phyloP scores from a whole-genome alignment of 64 coral and sea anemone genomes.

The Porites lutea region DNA sequence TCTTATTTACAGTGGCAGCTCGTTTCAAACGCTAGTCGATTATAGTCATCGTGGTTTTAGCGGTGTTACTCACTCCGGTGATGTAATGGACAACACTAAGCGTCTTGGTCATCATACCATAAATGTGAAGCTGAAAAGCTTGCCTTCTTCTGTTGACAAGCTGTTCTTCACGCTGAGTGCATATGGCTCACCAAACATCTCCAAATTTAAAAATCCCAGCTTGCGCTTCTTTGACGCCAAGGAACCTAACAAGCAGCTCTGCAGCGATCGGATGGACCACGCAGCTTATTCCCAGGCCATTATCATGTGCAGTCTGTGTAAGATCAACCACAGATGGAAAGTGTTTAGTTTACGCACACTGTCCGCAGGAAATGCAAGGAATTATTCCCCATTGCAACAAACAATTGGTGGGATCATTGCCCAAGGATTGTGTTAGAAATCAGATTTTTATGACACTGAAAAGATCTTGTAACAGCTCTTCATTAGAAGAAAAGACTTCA shows the following conservation, averaged over 20 bases:
- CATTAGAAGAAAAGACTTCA: background rate
- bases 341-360: conserved; percentile 69
- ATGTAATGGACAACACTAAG: conserved; percentile 73
- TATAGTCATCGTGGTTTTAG: background rate
- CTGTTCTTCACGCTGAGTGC: conserved; percentile 96
- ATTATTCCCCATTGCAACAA: conserved; percentile 65
- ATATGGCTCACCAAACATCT: conserved; percentile 90
- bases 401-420: conserved; percentile 40
- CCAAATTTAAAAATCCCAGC: conserved; percentile 92
- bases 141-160: conserved; percentile 74
- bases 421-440: conserved; percentile 38
- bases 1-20: conserved; percentile 83
- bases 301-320: conserved; percentile 84
- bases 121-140: conserved; percentile 70
- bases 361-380: conserved; percentile 69
- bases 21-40: conserved; percentile 71
- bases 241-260: conserved; percentile 87
- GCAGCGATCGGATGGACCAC: conserved; percentile 86
- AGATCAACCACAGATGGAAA: conserved; percentile 65
- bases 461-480: background rate
- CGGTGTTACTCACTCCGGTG: conserved; percentile 86
- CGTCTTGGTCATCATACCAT: conserved; percentile 88
- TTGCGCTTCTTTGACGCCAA: conserved; percentile 84
- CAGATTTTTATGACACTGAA: background rate
- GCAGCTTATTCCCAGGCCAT: conserved; percentile 91